These are phyloP conservation scores for Amphipyra tragopoginis DNA, from an alignment of 2,888 invertebrate genomes.

Conservation along the genomic window DNA sequence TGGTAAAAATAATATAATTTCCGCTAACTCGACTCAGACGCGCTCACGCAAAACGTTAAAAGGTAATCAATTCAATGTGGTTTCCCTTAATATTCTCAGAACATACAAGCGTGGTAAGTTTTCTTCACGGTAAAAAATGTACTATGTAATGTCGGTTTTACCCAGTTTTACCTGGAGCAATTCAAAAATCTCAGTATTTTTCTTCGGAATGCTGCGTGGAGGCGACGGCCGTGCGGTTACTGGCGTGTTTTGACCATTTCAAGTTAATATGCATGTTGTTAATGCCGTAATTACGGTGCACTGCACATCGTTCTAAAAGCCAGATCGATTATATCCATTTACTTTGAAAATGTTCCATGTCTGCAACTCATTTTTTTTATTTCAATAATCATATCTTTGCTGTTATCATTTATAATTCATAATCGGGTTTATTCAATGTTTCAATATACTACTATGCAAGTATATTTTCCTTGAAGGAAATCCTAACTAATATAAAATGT, in stretches of 20 bases:
- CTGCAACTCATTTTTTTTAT: conserved; percentile 12
- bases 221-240: conserved; percentile 64
- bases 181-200: conserved; percentile 68
- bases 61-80: conserved; percentile 65
- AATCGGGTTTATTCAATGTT: conserved; percentile 3
- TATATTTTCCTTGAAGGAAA: no score
- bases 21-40: conserved; percentile 42
- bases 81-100: conserved; percentile 69
- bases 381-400: conserved; percentile 18
- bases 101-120: conserved; percentile 53
- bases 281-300: conserved; percentile 76
- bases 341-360: conserved; percentile 37
- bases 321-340: conserved; percentile 72
- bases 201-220: conserved; percentile 68
- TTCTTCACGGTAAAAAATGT: conserved; percentile 60
- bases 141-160: conserved; percentile 36
- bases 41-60: conserved; percentile 63
- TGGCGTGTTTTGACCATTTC: conserved; percentile 79
- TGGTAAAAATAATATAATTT: conserved; percentile 42
- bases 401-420: not conserved
- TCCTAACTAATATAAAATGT: no score
- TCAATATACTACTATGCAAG: not conserved
- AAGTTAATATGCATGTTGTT: conserved; percentile 70
- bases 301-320: conserved; percentile 69
- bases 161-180: conserved; percentile 59